A percentile compares a stretch with the other conserved stretches of the same genome.
Conservation (phyloP, 2,797 vertebrate genomes). For the Lepilemur septentrionalis region DNA sequence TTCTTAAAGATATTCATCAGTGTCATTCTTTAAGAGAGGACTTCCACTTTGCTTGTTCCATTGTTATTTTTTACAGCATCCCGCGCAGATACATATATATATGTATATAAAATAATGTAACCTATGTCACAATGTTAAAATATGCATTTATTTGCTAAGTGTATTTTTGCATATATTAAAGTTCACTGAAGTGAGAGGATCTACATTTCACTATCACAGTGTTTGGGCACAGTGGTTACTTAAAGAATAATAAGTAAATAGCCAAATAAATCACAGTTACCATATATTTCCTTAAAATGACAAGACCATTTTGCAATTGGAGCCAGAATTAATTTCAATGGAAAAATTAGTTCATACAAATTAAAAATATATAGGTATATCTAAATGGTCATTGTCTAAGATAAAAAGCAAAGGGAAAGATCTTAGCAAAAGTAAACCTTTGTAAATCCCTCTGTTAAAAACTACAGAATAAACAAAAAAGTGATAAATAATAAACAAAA, state of each 20-base stretch:
- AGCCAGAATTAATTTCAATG: not conserved
- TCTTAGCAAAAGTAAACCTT: not conserved
- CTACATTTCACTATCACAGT: not conserved
- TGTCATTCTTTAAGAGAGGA: not conserved
- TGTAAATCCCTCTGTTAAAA: not conserved
- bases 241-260: not conserved
- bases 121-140: not conserved
- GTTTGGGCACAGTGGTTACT: not conserved
- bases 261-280: not conserved
- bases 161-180: not conserved
- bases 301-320: not conserved
- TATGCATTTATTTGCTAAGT: not conserved
- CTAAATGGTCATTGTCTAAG: not conserved
- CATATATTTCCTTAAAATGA: not conserved
- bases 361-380: not conserved
- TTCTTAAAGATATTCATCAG: not conserved
- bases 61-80: not conserved
- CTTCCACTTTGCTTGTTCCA: not conserved
- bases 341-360: not conserved
- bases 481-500: not conserved
- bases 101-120: not conserved
- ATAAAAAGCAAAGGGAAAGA: not conserved
- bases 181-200: not conserved
- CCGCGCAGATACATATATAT: not conserved
- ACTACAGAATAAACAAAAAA: not conserved